phyloP scores from a whole-genome alignment of 2,797 vertebrate genomes.

The Synanceia verrucosa region DNA sequence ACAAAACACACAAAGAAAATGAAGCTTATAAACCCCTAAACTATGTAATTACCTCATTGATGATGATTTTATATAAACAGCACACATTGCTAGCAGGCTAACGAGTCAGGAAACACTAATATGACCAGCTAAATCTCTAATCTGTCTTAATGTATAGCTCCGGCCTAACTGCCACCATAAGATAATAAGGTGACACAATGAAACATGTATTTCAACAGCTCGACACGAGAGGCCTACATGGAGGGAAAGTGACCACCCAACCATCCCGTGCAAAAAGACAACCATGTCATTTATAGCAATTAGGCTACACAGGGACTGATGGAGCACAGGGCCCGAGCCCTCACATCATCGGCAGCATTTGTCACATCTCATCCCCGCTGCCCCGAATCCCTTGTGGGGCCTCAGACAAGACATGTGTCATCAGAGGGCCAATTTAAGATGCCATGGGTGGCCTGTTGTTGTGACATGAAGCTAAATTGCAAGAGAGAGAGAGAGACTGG shows the following conservation, averaged over 20 bases:
- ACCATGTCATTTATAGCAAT: slow-evolving; percentile 69
- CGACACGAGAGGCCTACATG: slow-evolving; percentile 43
- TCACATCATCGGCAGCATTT: slow-evolving; percentile 65
- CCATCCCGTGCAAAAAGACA: slow-evolving; percentile 35
- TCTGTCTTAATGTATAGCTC: slow-evolving; percentile 29
- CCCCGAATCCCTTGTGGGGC: slow-evolving; percentile 58
- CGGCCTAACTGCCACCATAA: slow-evolving; percentile 33
- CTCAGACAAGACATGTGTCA: slow-evolving; percentile 73
- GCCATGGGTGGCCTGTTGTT: slow-evolving; percentile 71
- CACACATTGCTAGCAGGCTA: not conserved
- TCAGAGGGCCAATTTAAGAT: slow-evolving; percentile 74
- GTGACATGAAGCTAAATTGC: slow-evolving; percentile 75
- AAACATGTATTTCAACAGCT: slow-evolving; percentile 44
- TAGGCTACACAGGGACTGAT: slow-evolving; percentile 56
- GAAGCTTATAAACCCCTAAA: not conserved
- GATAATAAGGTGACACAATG: slow-evolving; percentile 58
- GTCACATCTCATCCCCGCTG: slow-evolving; percentile 75
- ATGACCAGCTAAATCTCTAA: slow-evolving; percentile 17
- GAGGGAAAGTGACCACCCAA: slow-evolving; percentile 50
- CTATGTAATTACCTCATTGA: not conserved
- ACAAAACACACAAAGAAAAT: slow-evolving; percentile 13
- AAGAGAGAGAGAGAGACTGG: slow-evolving; percentile 43
- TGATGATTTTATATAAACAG: not conserved
- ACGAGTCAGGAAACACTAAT: not conserved
- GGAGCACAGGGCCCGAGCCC: slow-evolving; percentile 47